Conservation (phyloP, 2,888 invertebrate genomes). For the Habrosyne pyritoides region DNA sequence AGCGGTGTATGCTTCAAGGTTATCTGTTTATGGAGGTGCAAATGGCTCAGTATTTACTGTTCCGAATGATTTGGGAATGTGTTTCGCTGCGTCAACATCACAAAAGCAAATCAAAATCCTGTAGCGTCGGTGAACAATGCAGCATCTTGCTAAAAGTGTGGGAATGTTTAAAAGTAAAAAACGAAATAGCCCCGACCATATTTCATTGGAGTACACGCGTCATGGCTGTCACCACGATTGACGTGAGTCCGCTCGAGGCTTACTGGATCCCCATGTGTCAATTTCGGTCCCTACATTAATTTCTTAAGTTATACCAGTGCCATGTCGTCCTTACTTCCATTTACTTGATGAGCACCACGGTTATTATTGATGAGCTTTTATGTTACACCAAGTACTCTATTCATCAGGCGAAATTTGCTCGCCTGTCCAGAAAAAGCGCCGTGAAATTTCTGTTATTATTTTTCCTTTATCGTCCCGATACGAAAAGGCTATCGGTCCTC, state of each 20-base stretch:
- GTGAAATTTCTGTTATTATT: conserved; percentile 35
- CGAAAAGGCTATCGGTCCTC: conserved; percentile 19
- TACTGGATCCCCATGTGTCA: conserved; percentile 37
- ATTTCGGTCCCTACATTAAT: conserved; percentile 59
- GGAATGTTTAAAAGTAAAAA: not conserved
- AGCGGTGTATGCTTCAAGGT: not conserved
- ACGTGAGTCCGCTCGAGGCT: conserved; percentile 23
- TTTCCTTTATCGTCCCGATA: conserved; percentile 21
- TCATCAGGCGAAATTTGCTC: conserved; percentile 46
- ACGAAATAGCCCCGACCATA: conserved; percentile 24
- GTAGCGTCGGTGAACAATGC: not conserved
- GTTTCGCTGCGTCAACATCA: not conserved
- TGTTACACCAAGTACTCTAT: conserved; percentile 35
- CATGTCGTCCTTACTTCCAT: conserved; percentile 54
- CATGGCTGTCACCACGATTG: conserved; percentile 30
- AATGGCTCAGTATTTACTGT: conserved; percentile 1
- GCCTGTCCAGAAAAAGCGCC: conserved; percentile 36
- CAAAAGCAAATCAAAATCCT: not conserved
- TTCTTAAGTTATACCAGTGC: conserved; percentile 57
- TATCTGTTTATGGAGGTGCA: not conserved
- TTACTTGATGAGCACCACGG: conserved; percentile 58
- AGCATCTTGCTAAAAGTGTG: not conserved
- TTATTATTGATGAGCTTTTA: conserved; percentile 62
- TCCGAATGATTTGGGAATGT: not conserved
- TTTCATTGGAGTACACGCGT: conserved; percentile 23